phyloP scores from a whole-genome alignment of 2,888 invertebrate genomes.

The Teinopalpus imperialis region DNA sequence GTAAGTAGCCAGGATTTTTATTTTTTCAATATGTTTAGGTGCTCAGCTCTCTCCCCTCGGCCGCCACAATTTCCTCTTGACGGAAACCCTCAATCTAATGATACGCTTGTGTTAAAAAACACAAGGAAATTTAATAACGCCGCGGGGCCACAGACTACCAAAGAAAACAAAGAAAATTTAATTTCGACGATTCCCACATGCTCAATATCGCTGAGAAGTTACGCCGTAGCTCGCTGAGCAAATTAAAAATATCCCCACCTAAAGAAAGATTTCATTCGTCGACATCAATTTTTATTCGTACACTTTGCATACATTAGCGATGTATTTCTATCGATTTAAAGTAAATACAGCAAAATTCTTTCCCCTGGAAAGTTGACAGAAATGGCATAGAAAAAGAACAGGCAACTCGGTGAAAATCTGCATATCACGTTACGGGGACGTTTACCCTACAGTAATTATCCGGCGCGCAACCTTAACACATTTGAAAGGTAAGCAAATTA shows the following conservation, averaged over 20 bases:
- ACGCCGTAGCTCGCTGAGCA: slow-evolving; percentile 45
- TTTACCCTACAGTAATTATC: slow-evolving; percentile 69
- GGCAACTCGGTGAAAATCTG: slow-evolving; percentile 58
- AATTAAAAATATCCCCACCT: slow-evolving; percentile 51
- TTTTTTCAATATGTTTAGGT: slow-evolving; percentile 81
- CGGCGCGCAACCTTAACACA: slow-evolving; percentile 75
- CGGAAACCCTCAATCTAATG: slow-evolving; percentile 83
- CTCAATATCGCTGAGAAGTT: slow-evolving; percentile 74
- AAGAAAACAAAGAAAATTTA: slow-evolving; percentile 80
- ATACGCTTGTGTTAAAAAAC: slow-evolving; percentile 83
- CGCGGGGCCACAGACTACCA: slow-evolving; percentile 61
- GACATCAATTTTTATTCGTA: slow-evolving; percentile 26
- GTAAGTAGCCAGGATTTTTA: slow-evolving; percentile 78
- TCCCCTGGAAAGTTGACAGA: slow-evolving; percentile 26
- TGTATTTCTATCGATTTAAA: slow-evolving; percentile 17
- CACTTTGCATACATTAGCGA: slow-evolving; percentile 26
- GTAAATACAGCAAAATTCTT: slow-evolving; percentile 5
- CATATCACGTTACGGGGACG: slow-evolving; percentile 72
- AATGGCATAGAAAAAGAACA: slow-evolving; percentile 44
- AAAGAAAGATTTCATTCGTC: slow-evolving; percentile 23
- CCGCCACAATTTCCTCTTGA: slow-evolving; percentile 81
- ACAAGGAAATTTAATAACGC: slow-evolving; percentile 83
- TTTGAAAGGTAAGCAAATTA: slow-evolving; percentile 82
- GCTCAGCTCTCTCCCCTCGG: slow-evolving; percentile 71
- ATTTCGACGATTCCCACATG: slow-evolving; percentile 81